These are phyloP conservation scores for Cisticola juncidis DNA, from an alignment of 2,113 vertebrate species.

Conservation along the genomic window DNA sequence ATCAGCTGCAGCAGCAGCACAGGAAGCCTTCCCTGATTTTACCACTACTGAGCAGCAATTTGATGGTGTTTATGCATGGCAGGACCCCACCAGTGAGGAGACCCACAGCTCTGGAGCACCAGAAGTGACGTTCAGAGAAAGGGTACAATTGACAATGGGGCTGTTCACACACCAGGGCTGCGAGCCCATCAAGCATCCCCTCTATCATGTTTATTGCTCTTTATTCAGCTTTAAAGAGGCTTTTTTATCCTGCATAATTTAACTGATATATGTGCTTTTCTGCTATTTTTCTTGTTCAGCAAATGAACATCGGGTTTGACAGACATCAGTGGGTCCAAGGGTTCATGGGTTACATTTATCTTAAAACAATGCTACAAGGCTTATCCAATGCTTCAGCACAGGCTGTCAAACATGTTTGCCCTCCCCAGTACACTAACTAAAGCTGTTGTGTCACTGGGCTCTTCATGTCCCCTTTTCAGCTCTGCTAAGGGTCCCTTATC, in stretches of 20 bases:
- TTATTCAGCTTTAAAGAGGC: slow-evolving; percentile 9
- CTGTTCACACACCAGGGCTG: not conserved
- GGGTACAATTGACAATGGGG: slow-evolving; percentile 41
- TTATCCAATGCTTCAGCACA: not conserved
- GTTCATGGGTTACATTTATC: not conserved
- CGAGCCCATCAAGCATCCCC: not conserved
- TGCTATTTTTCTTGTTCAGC: not conserved
- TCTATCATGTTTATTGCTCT: not conserved
- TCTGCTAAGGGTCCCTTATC: not conserved
- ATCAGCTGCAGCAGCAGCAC: not conserved
- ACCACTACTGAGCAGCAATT: slow-evolving; percentile 11
- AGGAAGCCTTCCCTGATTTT: slow-evolving; percentile 10
- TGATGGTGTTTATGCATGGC: slow-evolving; percentile 44
- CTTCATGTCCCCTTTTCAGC: not conserved
- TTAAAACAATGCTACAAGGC: not conserved
- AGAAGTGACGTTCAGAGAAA: not conserved
- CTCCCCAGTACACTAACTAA: not conserved
- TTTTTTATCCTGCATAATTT: slow-evolving; percentile 4
- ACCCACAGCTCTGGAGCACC: not conserved
- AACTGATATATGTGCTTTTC: slow-evolving; percentile 1
- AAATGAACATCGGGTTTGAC: not conserved
- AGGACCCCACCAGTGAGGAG: not conserved
- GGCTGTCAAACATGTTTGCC: not conserved
- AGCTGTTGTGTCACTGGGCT: not conserved
- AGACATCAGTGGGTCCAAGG: not conserved